Evolutionary conservation across 2,113 vertebrate species (phyloP).

Genomic region (Barnardius zonarius): DNA sequence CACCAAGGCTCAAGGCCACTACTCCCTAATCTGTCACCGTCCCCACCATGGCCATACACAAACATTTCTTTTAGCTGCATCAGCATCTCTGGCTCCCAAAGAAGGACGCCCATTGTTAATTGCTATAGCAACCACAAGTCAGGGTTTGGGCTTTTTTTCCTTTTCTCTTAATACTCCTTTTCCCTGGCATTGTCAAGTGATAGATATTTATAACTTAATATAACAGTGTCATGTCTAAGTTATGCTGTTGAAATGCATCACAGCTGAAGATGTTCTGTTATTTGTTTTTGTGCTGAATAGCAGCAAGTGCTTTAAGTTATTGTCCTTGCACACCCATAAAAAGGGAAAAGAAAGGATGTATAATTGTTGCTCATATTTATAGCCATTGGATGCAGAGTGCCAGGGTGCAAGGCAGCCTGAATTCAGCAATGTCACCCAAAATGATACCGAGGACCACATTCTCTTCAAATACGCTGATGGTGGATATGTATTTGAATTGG

Average conservation of each 20-base stretch:
- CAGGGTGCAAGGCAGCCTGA: background rate
- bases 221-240: conserved; percentile 55
- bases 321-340: conserved; percentile 32
- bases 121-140: conserved; percentile 68
- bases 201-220: conserved; percentile 78
- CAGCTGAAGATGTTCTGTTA: conserved; percentile 50
- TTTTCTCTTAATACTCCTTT: background rate
- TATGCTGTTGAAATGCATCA: conserved; percentile 62
- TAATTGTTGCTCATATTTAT: conserved; percentile 69
- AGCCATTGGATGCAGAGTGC: background rate
- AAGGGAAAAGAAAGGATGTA: conserved; percentile 10
- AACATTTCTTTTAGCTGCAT: conserved; percentile 80
- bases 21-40: conserved; percentile 74
- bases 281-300: conserved; percentile 75
- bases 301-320: conserved; percentile 69
- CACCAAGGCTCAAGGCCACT: conserved; percentile 73
- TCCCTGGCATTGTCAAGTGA: conserved; percentile 65
- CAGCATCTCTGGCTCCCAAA: conserved; percentile 71
- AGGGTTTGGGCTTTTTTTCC: background rate
- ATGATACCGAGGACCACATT: background rate
- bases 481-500: conserved; percentile 1
- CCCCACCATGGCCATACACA: conserved; percentile 62
- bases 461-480: background rate
- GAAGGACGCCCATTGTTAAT: conserved; percentile 70
- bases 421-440: conserved; percentile 9